phyloP scores from a whole-genome alignment of 1,140 invertebrate genomes.

The Sycobia sp. region DNA sequence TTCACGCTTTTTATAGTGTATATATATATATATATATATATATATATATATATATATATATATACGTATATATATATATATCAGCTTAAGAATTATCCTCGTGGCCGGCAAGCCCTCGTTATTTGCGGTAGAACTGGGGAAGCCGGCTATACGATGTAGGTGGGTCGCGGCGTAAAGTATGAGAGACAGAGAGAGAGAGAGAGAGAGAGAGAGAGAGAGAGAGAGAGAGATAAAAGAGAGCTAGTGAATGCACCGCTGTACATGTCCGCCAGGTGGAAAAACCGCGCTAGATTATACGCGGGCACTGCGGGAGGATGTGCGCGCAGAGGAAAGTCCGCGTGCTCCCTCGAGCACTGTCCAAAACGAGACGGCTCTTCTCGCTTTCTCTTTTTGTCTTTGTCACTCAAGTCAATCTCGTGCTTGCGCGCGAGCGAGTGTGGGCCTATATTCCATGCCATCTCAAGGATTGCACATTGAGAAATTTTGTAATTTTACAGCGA shows the following conservation, averaged over 20 bases:
- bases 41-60: too few species aligned
- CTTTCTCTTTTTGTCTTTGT: too few species aligned
- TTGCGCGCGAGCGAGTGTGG: not conserved
- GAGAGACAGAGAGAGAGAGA: too few species aligned
- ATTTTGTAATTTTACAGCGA: too few species aligned
- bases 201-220: too few species aligned
- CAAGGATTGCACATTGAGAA: too few species aligned
- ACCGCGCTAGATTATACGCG: slow-evolving; percentile 7
- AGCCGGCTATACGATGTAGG: too few species aligned
- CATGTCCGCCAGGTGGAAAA: slow-evolving; percentile 26
- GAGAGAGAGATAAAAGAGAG: slow-evolving; percentile 4
- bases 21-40: too few species aligned
- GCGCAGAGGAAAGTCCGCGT: not conserved
- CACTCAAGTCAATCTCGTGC: slow-evolving; percentile 18
- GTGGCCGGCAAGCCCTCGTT: slow-evolving; percentile 20
- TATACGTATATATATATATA: not conserved
- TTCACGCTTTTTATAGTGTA: too few species aligned
- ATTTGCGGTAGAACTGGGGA: slow-evolving; percentile 21
- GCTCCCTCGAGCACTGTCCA: not conserved
- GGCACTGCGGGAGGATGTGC: too few species aligned
- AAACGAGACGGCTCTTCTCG: not conserved
- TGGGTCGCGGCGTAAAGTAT: too few species aligned
- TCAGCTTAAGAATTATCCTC: slow-evolving; percentile 13
- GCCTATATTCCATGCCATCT: too few species aligned
- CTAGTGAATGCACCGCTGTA: slow-evolving; percentile 15